phyloP scores from a whole-genome alignment of 1,140 invertebrate species.

The Oreohelix idahoensis region DNA sequence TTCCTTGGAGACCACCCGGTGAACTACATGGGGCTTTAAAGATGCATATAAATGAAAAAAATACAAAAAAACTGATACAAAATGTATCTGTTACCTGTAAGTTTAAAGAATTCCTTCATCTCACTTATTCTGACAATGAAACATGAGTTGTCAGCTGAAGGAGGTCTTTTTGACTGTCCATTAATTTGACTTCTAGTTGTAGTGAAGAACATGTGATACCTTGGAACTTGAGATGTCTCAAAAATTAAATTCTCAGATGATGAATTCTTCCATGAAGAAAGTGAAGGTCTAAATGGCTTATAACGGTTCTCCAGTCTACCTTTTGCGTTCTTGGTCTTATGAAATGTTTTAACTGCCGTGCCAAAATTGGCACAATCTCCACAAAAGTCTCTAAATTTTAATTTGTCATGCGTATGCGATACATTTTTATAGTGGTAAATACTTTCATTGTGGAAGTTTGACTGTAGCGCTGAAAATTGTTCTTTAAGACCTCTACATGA shows the following conservation, averaged over 20 bases:
- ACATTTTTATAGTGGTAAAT: background rate
- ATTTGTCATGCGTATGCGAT: background rate
- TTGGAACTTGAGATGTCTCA: conserved; percentile 6
- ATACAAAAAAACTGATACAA: background rate
- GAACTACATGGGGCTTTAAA: too few species aligned
- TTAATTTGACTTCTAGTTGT: background rate
- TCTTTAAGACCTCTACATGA: background rate
- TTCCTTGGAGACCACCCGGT: too few species aligned
- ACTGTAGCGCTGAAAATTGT: background rate
- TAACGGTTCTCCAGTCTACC: conserved; percentile 23
- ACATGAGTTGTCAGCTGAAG: conserved; percentile 41
- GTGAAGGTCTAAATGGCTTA: conserved; percentile 22
- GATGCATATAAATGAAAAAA: too few species aligned
- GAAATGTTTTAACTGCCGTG: background rate
- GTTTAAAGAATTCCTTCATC: conserved; percentile 64
- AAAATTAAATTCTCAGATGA: background rate
- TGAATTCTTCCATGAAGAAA: conserved; percentile 13
- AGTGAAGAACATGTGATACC: conserved; percentile 14
- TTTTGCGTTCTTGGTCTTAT: conserved; percentile 7
- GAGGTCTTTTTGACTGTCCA: conserved; percentile 23
- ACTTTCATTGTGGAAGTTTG: background rate
- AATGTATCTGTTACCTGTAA: conserved; percentile 55
- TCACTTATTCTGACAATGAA: conserved; percentile 65
- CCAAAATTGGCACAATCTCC: background rate
- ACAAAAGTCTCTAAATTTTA: conserved; percentile 18